Evolutionary conservation across 2,888 invertebrate species (phyloP), one percentile per base, ranked within the genome.

Genomic region (Spisula solida): DNA sequence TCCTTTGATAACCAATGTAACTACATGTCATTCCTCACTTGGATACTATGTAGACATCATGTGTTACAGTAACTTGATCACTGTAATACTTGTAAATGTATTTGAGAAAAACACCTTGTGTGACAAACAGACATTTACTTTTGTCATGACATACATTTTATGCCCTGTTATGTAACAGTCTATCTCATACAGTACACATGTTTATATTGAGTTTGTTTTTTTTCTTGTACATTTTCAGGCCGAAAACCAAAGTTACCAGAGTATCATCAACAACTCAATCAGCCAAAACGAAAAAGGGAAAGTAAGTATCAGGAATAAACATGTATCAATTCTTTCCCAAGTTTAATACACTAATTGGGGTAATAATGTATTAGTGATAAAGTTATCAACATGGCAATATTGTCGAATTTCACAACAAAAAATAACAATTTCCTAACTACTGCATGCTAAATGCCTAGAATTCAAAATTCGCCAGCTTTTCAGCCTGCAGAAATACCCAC

Each of bases 221-320:
- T 31, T 10, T 70, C 18, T 75, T 75, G 20, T 34, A 51, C n/a
- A 16, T n/a, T 86, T 90, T 79, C 95, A 96, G 96, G 96, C 88
- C 94, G 98, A 95, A 98, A 98, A 97, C 98, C 98, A 94, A 97
- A 97, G 94, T 96, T 95, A 90, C 98, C 96, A 80, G 85, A 90
- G 70, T 97, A 97, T 85, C 94, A 94, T 85, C 93, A 94, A 88
- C 93, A 95, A 75, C 90, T 95, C 88, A 97, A 89, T 98, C 98
- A 95, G 84, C 94, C 95, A 60, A 96, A 95, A 95, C 94, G 94
- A 98, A 98, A 93, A 96, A 98, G 99, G 96, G 99, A 99, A 97
- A 99, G 97, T 97, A 95, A 93, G 94, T 93, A 75, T 18, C 20
- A 25, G 10, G 5, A 25, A 0, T 66, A 66, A 4, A 25, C 0